Evolutionary conservation across 2,113 vertebrate species (phyloP).

Genomic region (Dipodomys spectabilis): DNA sequence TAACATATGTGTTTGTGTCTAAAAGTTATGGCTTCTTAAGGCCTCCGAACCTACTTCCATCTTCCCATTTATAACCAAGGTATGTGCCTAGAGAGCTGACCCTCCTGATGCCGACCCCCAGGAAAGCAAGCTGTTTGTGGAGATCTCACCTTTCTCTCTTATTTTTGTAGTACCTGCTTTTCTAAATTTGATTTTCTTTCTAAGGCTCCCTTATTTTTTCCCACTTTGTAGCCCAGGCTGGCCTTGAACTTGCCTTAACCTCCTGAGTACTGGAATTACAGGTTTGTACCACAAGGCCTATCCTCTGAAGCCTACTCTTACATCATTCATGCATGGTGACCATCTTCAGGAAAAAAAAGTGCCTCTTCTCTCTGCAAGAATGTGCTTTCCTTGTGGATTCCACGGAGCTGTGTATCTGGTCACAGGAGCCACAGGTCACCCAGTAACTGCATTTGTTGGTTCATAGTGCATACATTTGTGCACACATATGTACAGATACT

Average conservation of each 20-base stretch:
- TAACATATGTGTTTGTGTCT: not conserved
- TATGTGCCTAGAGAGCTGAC: not conserved
- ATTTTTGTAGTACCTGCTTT: not conserved
- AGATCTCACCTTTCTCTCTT: not conserved
- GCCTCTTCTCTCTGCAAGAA: not conserved
- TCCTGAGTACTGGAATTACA: not conserved
- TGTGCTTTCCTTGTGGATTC: not conserved
- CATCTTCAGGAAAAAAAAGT: not conserved
- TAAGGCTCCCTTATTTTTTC: not conserved
- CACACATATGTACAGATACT: no score
- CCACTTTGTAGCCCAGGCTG: not conserved
- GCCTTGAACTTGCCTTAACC: not conserved
- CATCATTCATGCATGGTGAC: no score
- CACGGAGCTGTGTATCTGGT: not conserved
- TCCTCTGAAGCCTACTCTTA: not conserved
- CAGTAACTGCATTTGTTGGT: not conserved
- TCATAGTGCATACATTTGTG: no score
- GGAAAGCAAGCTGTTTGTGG: not conserved
- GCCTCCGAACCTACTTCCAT: not conserved
- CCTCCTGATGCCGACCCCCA: not conserved
- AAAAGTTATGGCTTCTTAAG: not conserved
- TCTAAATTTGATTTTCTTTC: slow-evolving; percentile 4
- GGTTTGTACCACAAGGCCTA: not conserved
- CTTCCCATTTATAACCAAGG: not conserved
- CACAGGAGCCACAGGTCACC: not conserved